Evolutionary conservation across 2,113 vertebrate species (phyloP), one percentile per base, ranked within the genome.

Genomic region (Macrotus californicus): DNA sequence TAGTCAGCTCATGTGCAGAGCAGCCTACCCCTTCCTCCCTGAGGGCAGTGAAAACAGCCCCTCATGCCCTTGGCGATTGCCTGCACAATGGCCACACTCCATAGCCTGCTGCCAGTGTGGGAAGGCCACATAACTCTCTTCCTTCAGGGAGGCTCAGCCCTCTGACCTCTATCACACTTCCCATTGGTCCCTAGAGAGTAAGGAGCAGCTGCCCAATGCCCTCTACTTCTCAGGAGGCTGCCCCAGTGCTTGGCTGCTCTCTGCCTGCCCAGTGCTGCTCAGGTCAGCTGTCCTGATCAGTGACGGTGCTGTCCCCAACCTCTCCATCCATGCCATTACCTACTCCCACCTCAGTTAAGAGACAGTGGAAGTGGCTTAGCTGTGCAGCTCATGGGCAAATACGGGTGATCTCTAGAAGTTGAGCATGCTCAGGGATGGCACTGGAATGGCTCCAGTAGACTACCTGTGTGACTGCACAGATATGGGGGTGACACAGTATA

Each of bases 201-300:
- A 15, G 15, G 61, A 52, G 22, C 29, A 43, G 24, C 39, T 9
- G 14, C 41, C 43, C 61, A 18, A 2, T 56, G 31, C 36, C 6
- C 0, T 3, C 36, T 52, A 82, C 22, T 11, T 24, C 31, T 5
- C 18, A 3, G 0, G 1, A 1, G 29, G 21, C 72, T 11, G 0
- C n/a, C 79, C 41, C n/a, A 4, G 11, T 0, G 24, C 11, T 12
- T 64, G 50, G 22, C 13, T 0, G 1, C 46, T 39, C 52, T 11
- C 19, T 1, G 4, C 70, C n/a, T 14, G 31, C 31, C 46, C 48
- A 12, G 9, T 59, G 64, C 34, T 34, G 12, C 29, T 3, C 26
- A 8, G 2, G 18, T 2, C 26, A 46, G 70, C 11, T 43, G 3
- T 29, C 34, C 61, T 2, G n/a, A 6, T 24, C 82, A 3, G 52